Percentiles rank a stretch among this genome's conserved stretches.
These are phyloP conservation scores for Eristalinus sepulchralis DNA, from an alignment of 2,888 invertebrate genomes.

Conservation along the genomic window DNA sequence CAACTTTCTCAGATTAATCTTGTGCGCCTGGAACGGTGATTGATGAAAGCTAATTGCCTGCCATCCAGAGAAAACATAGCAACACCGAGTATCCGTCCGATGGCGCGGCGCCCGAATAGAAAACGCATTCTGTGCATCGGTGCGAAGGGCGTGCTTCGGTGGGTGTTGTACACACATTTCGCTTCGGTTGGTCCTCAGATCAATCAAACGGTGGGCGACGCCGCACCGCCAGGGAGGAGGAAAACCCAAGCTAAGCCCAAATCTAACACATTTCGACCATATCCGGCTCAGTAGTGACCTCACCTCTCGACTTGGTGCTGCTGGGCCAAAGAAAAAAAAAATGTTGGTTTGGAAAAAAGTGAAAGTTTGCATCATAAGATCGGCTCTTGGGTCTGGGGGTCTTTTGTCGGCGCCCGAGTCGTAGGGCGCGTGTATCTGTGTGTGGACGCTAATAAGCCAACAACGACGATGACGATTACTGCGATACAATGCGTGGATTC, in stretches of 20 bases:
- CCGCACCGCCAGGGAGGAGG: background rate
- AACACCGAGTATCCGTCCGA: slow-evolving; percentile 53
- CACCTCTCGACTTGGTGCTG: slow-evolving; percentile 20
- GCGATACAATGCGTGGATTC: slow-evolving; percentile 35
- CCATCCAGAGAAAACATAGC: slow-evolving; percentile 61
- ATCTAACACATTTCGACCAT: slow-evolving; percentile 65
- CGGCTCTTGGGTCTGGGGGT: background rate
- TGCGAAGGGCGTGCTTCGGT: background rate
- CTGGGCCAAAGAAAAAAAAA: background rate
- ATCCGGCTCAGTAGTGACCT: slow-evolving; percentile 66
- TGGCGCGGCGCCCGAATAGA: slow-evolving; percentile 31
- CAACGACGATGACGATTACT: background rate
- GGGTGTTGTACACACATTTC: slow-evolving; percentile 37
- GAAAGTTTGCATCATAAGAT: slow-evolving; percentile 65
- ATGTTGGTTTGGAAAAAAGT: slow-evolving; percentile 39
- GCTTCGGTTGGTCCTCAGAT: slow-evolving; percentile 38
- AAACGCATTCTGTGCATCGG: slow-evolving; percentile 28
- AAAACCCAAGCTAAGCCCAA: slow-evolving; percentile 8
- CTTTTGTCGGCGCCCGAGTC: slow-evolving; percentile 7
- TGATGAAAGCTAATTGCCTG: slow-evolving; percentile 78
- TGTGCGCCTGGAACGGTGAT: slow-evolving; percentile 70
- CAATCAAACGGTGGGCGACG: slow-evolving; percentile 52
- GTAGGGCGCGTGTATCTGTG: slow-evolving; percentile 17
- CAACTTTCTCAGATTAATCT: slow-evolving; percentile 67
- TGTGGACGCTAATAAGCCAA: slow-evolving; percentile 26